These are phyloP conservation scores for Antitype chi DNA, from an alignment of 2,888 invertebrate genomes.

Conservation along the genomic window DNA sequence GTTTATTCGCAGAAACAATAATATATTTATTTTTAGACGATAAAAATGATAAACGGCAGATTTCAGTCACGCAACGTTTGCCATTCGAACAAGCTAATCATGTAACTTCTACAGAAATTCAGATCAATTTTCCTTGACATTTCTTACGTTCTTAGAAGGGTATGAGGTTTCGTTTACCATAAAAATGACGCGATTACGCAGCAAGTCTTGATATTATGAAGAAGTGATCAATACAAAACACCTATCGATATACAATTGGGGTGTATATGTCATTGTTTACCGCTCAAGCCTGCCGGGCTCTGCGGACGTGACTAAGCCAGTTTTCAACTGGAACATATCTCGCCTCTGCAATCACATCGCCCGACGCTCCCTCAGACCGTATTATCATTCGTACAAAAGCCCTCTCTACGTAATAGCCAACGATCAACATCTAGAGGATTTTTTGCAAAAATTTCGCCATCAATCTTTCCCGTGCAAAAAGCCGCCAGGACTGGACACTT, in stretches of 20 bases:
- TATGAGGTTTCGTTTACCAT: conserved; percentile 40
- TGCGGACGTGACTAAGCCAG: conserved; percentile 81
- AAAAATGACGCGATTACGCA: conserved; percentile 48
- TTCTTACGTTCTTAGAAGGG: conserved; percentile 46
- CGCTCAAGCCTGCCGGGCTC: conserved; percentile 57
- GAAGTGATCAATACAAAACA: conserved; percentile 62
- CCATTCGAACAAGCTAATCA: conserved; percentile 54
- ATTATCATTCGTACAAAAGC: conserved; percentile 80
- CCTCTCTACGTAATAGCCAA: conserved; percentile 75
- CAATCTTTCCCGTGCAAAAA: conserved; percentile 85
- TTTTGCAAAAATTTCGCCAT: conserved; percentile 81
- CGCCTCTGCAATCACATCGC: conserved; percentile 72
- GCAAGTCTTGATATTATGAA: conserved; percentile 51
- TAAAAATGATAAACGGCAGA: conserved; percentile 44
- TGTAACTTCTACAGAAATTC: conserved; percentile 49
- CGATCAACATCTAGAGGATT: conserved; percentile 78
- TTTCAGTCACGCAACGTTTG: conserved; percentile 59
- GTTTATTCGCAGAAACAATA: conserved; percentile 35
- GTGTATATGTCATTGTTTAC: conserved; percentile 71
- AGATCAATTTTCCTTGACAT: conserved; percentile 59
- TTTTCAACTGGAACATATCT: conserved; percentile 74
- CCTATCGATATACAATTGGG: conserved; percentile 66
- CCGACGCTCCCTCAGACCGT: conserved; percentile 68
- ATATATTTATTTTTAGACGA: conserved; percentile 44
- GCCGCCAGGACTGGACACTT: conserved; percentile 79